Base-by-base conservation (phyloP, 1,140 invertebrate genomes). In the Coptotermes formosanus region DNA sequence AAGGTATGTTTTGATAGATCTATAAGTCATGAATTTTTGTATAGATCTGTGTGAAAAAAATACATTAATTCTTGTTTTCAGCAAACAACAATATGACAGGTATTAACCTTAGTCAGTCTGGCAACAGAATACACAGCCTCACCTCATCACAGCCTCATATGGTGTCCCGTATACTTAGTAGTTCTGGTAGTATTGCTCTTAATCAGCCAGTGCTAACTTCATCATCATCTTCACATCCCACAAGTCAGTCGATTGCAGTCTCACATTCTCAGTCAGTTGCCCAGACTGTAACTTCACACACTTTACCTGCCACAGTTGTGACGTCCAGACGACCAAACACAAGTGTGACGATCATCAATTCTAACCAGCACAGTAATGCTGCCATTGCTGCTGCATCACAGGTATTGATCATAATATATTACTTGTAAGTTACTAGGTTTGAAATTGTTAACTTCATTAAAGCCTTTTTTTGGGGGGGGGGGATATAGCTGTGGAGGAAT, bases 291-390 rank as follows among this genome's bases (percentile, higher is more conserved):
- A 86, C 85, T 30, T 86, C 87, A 44, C 88, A 88, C 64, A 87
- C 86, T 21, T 84, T 87, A 0, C 93, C 93, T 0, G 92, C 92
- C 21, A 94, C 94, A 11, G 91, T 92, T 87, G 94, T 94, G 87
- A 93, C 94, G 86, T 93, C 94, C 52, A 91, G 94, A 12, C 91
- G 93, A 85, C 92, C 69, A 21, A 95, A 95, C 89, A 95, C 94
- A 21, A 95, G 94, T 88, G 94, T 95, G 4, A 95, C 95, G 6
- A 92, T 95, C 88, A 93, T 95, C 83, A 88, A 89, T 59, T 85
- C 85, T 44, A 84, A 85, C 55, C 86, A 86, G 82, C 83, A 86
- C 14, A 89, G 89, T 86, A 92, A 92, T 87, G 91, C 91, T 32
- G 89, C 93, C 82, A 92, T 93, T 88, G 88, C 87, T 30, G 87